Conservation (phyloP, 2,888 invertebrate species). For the Xiphydria camelus region DNA sequence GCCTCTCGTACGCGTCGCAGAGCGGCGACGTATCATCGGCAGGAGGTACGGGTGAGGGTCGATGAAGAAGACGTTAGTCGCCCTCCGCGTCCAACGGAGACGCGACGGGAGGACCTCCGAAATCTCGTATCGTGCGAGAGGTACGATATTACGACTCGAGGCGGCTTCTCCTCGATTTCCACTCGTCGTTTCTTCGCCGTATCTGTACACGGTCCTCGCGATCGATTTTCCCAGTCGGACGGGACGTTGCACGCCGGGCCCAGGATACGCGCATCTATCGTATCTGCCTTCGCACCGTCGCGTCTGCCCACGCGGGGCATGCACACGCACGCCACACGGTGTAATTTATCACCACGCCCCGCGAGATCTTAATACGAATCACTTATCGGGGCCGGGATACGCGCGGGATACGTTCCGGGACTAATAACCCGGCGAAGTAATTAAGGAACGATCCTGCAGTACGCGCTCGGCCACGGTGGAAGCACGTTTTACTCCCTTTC, state of each 20-base stretch:
- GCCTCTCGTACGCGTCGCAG: conserved; percentile 35
- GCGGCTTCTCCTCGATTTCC: no score
- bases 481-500: conserved; percentile 1
- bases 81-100: background rate
- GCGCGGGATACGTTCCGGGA: conserved; percentile 2
- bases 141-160: no score
- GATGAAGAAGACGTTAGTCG: conserved; percentile 7
- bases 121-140: no score
- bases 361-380: conserved; percentile 49
- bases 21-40: conserved; percentile 20
- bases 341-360: conserved; percentile 46
- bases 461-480: conserved; percentile 18
- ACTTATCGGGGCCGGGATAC: conserved; percentile 30
- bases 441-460: conserved; percentile 36
- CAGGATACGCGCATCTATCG: no score
- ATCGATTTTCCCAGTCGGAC: no score
- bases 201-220: no score
- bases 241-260: no score
- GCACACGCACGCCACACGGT: conserved; percentile 32
- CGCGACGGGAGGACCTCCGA: no score
- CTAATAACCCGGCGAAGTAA: conserved; percentile 36
- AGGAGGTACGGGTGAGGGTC: conserved; percentile 16
- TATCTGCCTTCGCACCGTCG: no score
- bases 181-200: no score
- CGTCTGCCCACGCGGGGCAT: conserved; percentile 3